A percentile compares a stretch with the other conserved stretches of the same genome.
These are phyloP conservation scores for Acyrthosiphon pisum DNA, from an alignment of 1,140 invertebrate species.

Conservation along the genomic window DNA sequence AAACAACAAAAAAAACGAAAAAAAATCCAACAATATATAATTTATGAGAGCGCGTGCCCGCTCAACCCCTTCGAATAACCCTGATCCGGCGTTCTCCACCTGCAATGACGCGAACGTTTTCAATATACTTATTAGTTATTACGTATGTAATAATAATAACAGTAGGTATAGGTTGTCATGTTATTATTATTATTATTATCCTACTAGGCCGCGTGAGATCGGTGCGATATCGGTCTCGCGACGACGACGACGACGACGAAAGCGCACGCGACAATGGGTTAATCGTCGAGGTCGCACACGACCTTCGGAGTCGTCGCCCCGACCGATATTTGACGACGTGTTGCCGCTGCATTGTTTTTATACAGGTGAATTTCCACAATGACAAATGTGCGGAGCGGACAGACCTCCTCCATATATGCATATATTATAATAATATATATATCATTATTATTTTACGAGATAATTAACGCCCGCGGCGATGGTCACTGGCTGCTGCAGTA, in stretches of 20 bases:
- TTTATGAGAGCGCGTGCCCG: conserved; percentile 16
- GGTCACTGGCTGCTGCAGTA: not conserved
- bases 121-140: not conserved
- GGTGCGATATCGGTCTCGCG: conserved; percentile 6
- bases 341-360: not conserved
- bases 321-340: conserved; percentile 37
- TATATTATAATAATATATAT: not conserved
- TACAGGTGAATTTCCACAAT: not conserved
- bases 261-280: conserved; percentile 15
- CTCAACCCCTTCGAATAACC: conserved; percentile 40
- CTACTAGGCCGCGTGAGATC: not conserved
- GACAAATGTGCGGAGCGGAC: not conserved
- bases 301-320: not conserved
- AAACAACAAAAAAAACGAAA: not conserved
- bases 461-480: conserved; percentile 24
- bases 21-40: not conserved
- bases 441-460: conserved; percentile 19
- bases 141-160: not conserved
- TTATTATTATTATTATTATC: conserved; percentile 21
- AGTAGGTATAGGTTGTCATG: not conserved
- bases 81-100: not conserved
- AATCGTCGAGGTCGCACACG: conserved; percentile 43
- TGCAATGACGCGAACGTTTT: not conserved
- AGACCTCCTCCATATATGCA: not conserved
- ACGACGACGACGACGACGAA: conserved; percentile 9